Evolutionary conservation across 2,888 invertebrate species (phyloP).

Genomic region (Mimumesa dahlbomi): DNA sequence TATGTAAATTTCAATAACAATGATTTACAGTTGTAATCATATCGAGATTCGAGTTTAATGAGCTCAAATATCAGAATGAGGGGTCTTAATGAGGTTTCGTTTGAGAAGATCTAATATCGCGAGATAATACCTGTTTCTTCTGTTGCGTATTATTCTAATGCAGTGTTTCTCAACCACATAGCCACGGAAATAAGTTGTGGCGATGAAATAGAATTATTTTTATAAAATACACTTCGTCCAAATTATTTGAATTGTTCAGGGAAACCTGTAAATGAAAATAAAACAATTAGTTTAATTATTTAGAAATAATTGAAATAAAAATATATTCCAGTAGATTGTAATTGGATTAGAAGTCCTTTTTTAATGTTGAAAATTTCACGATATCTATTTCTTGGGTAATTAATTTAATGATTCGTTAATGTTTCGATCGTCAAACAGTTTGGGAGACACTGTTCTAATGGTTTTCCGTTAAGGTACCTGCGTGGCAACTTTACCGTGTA

Average conservation of each 20-base stretch:
- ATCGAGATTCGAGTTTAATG: conserved; percentile 49
- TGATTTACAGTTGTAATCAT: conserved; percentile 46
- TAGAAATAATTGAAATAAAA: too few species aligned
- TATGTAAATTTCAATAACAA: conserved; percentile 46
- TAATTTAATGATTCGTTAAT: background rate
- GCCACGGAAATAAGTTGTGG: too few species aligned
- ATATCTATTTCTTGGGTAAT: background rate
- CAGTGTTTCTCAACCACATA: conserved; percentile 41
- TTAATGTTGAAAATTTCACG: background rate
- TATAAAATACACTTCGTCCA: too few species aligned
- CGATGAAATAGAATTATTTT: too few species aligned
- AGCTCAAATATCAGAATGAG: conserved; percentile 50
- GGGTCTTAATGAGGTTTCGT: conserved; percentile 41
- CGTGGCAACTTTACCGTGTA: conserved; percentile 40
- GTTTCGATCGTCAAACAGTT: background rate
- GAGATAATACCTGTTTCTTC: conserved; percentile 37
- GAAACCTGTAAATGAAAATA: too few species aligned
- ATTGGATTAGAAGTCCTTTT: too few species aligned
- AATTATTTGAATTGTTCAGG: too few species aligned
- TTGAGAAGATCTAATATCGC: conserved; percentile 48
- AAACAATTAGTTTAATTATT: too few species aligned
- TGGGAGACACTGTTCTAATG: conserved; percentile 42
- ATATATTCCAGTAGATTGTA: too few species aligned
- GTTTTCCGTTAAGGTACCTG: conserved; percentile 40
- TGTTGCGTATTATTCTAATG: conserved; percentile 51